Percentiles rank a stretch among this genome's conserved stretches.
Conservation (phyloP, 2,888 invertebrate genomes). For the Mesopsocus fuscifrons region DNA sequence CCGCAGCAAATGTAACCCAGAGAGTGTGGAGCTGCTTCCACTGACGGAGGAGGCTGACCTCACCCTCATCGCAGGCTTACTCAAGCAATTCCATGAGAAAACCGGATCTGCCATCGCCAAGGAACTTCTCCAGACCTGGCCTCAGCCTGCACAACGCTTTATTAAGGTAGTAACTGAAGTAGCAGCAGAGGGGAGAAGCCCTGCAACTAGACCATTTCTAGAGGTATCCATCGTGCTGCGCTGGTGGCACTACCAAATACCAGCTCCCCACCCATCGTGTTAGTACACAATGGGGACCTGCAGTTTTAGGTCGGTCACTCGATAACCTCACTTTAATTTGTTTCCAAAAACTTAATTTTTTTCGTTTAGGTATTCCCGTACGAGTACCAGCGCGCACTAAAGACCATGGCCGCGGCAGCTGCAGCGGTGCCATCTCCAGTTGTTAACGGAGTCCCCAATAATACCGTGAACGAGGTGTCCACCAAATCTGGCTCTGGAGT, state of each 20-base stretch:
- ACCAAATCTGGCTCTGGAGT: slow-evolving; percentile 25
- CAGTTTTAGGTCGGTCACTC: too few relatives aligned
- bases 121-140: slow-evolving; percentile 62
- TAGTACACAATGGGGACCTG: too few relatives aligned
- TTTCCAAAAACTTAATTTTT: neutral
- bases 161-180: slow-evolving; percentile 47
- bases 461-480: slow-evolving; percentile 15
- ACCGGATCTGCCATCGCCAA: slow-evolving; percentile 78
- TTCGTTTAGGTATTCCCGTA: slow-evolving; percentile 66
- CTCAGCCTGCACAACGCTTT: slow-evolving; percentile 52
- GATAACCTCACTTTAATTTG: neutral
- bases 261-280: too few relatives aligned
- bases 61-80: slow-evolving; percentile 47
- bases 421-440: slow-evolving; percentile 19
- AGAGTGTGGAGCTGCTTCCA: slow-evolving; percentile 82
- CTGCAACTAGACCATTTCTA: too few relatives aligned
- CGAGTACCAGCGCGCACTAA: slow-evolving; percentile 83
- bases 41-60: slow-evolving; percentile 62
- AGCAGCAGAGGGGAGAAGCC: too few relatives aligned
- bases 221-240: too few relatives aligned
- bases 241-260: too few relatives aligned
- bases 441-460: slow-evolving; percentile 26
- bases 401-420: slow-evolving; percentile 36
- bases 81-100: slow-evolving; percentile 68
- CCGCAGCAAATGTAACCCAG: slow-evolving; percentile 78